Evolutionary conservation across 1,140 invertebrate species (phyloP).

Genomic region (Neodiprion lecontei): DNA sequence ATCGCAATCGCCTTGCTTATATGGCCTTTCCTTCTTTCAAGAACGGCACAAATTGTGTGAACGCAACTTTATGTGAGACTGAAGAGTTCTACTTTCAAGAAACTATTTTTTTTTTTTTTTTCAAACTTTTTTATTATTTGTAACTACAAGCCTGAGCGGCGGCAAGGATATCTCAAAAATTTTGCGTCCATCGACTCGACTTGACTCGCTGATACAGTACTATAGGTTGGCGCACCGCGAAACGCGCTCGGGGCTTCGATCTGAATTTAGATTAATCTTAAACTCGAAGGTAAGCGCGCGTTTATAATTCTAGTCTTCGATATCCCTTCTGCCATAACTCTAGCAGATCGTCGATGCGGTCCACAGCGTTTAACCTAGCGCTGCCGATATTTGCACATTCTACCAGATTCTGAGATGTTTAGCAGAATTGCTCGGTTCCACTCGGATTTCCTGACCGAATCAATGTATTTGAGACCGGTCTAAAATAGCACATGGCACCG

Average conservation of each 20-base stretch:
- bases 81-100: not conserved
- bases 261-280: constrained; percentile 4
- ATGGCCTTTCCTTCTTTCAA: too few relatives aligned
- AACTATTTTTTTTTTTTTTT: not conserved
- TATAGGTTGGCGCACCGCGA: not conserved
- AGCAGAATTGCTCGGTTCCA: too few relatives aligned
- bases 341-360: not conserved
- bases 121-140: too few relatives aligned
- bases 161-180: not conserved
- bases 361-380: not conserved
- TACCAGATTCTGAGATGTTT: too few relatives aligned
- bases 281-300: not conserved
- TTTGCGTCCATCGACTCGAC: not conserved
- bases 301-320: not conserved
- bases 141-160: not conserved
- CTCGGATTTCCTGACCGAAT: not conserved
- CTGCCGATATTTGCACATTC: too few relatives aligned
- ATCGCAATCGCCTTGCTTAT: not conserved
- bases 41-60: too few relatives aligned
- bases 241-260: not conserved
- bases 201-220: too few relatives aligned
- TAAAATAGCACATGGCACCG: not conserved
- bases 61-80: too few relatives aligned
- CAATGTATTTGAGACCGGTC: not conserved
- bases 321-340: not conserved